A percentile compares a stretch with the other conserved stretches of the same genome.
Conservation (phyloP, 2,113 vertebrate genomes). For the Isurus oxyrinchus region DNA sequence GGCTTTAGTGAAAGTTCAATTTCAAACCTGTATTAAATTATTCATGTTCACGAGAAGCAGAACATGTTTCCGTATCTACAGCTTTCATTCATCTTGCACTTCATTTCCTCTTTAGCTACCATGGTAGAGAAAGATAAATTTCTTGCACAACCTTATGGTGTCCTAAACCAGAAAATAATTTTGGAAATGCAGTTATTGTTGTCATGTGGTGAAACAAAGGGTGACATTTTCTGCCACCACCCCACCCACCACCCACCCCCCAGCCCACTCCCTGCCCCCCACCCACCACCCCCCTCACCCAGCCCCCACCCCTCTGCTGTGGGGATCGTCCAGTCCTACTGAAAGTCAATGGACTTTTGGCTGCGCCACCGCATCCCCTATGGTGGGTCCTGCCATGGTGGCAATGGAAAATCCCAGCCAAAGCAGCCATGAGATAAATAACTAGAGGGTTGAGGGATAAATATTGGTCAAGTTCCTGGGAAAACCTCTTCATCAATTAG, state of each 20-base stretch:
- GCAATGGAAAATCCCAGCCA: background rate
- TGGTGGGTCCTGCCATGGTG: too few species aligned
- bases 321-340: too few species aligned
- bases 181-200: background rate
- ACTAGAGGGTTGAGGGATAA: background rate
- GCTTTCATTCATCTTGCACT: background rate
- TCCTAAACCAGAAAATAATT: background rate
- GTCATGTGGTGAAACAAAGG: background rate
- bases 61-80: background rate
- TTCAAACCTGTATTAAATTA: conserved; percentile 4
- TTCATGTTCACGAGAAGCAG: background rate
- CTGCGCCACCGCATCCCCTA: too few species aligned
- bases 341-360: too few species aligned
- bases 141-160: background rate
- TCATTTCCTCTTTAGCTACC: background rate
- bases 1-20: background rate
- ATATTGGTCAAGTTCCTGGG: background rate
- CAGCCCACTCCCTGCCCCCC: too few species aligned
- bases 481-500: background rate
- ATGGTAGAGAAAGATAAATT: background rate
- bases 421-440: background rate
- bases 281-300: too few species aligned
- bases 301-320: too few species aligned
- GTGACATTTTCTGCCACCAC: too few species aligned
- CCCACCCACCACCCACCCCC: too few species aligned